These are phyloP conservation scores for Psilopsiagon aurifrons DNA, from an alignment of 2,113 vertebrate genomes.

Conservation along the genomic window DNA sequence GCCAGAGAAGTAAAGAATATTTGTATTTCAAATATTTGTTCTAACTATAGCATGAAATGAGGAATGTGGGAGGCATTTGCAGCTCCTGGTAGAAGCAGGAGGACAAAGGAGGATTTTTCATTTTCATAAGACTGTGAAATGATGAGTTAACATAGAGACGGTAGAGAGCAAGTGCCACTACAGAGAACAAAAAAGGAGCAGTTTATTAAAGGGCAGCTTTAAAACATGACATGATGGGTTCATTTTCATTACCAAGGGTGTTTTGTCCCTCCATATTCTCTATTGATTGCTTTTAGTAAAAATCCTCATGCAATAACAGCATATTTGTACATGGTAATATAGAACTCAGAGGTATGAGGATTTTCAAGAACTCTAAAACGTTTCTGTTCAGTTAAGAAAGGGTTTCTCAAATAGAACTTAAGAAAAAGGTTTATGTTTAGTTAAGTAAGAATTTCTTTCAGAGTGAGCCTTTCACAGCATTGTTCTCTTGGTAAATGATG, in stretches of 20 bases:
- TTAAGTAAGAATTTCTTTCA: not conserved
- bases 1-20: not conserved
- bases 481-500: not conserved
- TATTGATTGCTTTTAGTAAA: not conserved
- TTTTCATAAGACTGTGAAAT: slow-evolving; percentile 7
- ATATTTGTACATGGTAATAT: not conserved
- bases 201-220: not conserved
- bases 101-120: not conserved
- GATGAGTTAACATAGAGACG: slow-evolving; percentile 1
- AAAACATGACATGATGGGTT: not conserved
- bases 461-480: not conserved
- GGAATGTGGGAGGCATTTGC: not conserved
- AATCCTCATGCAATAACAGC: not conserved
- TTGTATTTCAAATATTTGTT: slow-evolving; percentile 50
- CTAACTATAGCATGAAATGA: slow-evolving; percentile 42
- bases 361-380: not conserved
- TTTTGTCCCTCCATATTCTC: not conserved
- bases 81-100: slow-evolving; percentile 21
- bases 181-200: not conserved
- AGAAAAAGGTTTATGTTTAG: not conserved
- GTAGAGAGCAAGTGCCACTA: not conserved
- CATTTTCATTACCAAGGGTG: not conserved
- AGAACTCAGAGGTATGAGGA: not conserved
- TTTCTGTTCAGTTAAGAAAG: not conserved
- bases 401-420: not conserved